Evolutionary conservation across 2,888 invertebrate genomes (phyloP), one percentile per base, ranked within the genome.

Genomic region (Allolobophora icterica): DNA sequence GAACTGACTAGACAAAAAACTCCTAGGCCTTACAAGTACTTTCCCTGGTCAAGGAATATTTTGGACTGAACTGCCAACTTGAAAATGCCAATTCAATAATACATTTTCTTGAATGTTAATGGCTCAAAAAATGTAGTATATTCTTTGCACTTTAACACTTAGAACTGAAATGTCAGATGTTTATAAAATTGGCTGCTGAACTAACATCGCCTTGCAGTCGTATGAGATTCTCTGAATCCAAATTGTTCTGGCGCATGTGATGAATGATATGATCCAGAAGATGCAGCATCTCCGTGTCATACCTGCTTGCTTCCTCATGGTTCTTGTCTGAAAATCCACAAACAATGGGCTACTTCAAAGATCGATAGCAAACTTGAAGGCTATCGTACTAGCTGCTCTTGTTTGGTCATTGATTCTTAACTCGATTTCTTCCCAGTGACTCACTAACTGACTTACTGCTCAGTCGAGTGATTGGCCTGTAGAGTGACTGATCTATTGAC

Each of bases 161-260:
- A 52, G 52, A 52, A 71, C 71, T 71, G 30, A 71, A 71, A 71
- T n/a, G 30, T 71, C 2, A 52, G 21, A 52, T 19, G 52, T n/a
- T 71, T n/a, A 0, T 71, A 8, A n/a, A n/a, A 71, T 71, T n/a
- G 71, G 71, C n/a, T 71, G 30, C 17, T 71, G 71, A 71, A 71
- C 87, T 87, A 34, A 87, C 87, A 8, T 87, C 87, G 34, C 87
- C 87, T 87, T 87, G 87, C 87, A 38, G 1, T 87, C 87, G 87
- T 35, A 87, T 35, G 34, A 87, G 19, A 87, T 87, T 87, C 38
- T 87, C 87, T 8, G 87, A 87, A 6, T 87, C 35, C 87, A 87
- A 15, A 17, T 87, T 87, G 87, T 87, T 87, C 87, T 87, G 87
- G 34, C 87, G 87, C 87, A 87, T 87, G 34, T 87, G 87, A 87